These are phyloP conservation scores for Orthonyx spaldingii DNA, from an alignment of 2,113 vertebrate species.

Conservation along the genomic window DNA sequence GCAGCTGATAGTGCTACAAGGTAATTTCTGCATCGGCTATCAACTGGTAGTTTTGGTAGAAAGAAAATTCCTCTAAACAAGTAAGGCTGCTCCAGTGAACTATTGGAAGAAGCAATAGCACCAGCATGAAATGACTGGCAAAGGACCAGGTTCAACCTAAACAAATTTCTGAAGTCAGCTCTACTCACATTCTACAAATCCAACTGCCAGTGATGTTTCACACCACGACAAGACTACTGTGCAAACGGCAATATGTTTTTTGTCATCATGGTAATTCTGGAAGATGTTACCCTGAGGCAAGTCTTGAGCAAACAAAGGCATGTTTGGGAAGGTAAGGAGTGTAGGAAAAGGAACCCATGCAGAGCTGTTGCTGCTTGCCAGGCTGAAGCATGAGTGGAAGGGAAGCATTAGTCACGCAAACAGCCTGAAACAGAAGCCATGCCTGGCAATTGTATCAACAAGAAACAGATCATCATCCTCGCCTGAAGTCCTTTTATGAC, in stretches of 20 bases:
- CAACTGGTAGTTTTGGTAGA: neutral
- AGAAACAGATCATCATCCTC: neutral
- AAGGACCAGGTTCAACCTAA: neutral
- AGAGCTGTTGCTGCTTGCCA: neutral
- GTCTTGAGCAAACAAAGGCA: neutral
- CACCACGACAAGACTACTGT: neutral
- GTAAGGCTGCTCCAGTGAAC: neutral
- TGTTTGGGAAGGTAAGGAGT: neutral
- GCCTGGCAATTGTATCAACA: neutral
- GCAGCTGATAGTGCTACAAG: neutral
- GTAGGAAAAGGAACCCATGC: neutral
- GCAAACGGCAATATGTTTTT: neutral
- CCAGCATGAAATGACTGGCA: neutral
- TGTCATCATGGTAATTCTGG: neutral
- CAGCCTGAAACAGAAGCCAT: neutral
- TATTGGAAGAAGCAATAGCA: neutral
- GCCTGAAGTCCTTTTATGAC: neutral
- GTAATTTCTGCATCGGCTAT: neutral
- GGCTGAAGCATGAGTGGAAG: neutral
- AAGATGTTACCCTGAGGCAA: neutral
- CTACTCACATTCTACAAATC: neutral
- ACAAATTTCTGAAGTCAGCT: neutral
- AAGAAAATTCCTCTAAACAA: neutral
- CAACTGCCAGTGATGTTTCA: neutral
- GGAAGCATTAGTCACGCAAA: neutral